phyloP scores from a whole-genome alignment of 2,888 invertebrate genomes.

The Clunio marinus region DNA sequence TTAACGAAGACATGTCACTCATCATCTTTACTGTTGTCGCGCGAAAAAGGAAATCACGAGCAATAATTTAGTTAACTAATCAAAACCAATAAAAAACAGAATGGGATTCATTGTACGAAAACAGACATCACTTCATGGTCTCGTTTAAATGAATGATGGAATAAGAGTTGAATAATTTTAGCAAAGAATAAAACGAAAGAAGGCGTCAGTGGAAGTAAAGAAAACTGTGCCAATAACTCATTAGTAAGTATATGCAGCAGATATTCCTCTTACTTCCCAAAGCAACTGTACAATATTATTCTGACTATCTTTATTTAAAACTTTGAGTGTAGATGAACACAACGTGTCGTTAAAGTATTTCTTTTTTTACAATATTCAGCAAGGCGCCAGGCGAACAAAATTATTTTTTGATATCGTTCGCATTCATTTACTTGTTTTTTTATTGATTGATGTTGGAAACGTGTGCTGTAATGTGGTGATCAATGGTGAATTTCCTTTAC shows the following conservation, averaged over 20 bases:
- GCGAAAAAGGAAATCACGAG: conserved; percentile 31
- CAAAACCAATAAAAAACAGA: conserved; percentile 6
- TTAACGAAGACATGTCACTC: conserved; percentile 22
- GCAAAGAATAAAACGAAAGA: conserved; percentile 10
- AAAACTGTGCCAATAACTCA: conserved; percentile 39
- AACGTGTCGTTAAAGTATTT: conserved; percentile 22
- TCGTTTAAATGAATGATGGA: neutral
- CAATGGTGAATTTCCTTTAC: too few relatives aligned
- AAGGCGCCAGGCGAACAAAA: conserved; percentile 33
- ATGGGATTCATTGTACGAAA: neutral
- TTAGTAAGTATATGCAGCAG: conserved; percentile 32
- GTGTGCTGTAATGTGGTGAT: too few relatives aligned
- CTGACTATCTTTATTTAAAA: too few relatives aligned
- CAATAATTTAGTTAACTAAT: conserved; percentile 31
- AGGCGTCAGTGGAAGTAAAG: neutral
- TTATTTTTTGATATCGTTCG: neutral
- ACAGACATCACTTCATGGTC: neutral
- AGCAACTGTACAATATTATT: conserved; percentile 22
- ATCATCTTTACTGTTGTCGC: neutral
- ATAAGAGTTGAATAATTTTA: neutral
- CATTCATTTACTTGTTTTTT: neutral
- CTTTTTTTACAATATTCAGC: conserved; percentile 32
- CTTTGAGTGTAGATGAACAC: conserved; percentile 30
- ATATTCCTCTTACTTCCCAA: neutral
- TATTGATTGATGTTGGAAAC: too few relatives aligned